Percentiles rank a stretch among this genome's conserved stretches.
Conservation (phyloP, 2,113 vertebrate species). For the Bothrops jararaca region DNA sequence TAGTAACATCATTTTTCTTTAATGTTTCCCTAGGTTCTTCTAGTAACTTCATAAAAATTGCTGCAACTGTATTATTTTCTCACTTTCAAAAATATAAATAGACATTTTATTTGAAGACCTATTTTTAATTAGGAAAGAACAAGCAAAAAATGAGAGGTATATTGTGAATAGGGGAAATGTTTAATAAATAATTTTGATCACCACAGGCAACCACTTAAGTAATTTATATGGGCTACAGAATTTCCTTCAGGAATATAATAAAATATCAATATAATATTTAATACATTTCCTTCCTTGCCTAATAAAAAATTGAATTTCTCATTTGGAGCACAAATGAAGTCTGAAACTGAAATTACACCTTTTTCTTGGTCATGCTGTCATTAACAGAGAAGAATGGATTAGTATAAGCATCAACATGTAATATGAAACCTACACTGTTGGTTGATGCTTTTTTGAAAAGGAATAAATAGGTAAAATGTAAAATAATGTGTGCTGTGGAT, state of each 20-base stretch:
- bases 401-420: not conserved
- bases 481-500: not conserved
- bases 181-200: not conserved
- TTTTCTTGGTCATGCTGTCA: not conserved
- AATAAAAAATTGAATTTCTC: constrained; percentile 3
- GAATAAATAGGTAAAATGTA: not conserved
- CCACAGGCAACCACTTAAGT: not conserved
- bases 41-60: not conserved
- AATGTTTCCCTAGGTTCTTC: not conserved
- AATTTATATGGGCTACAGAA: not conserved
- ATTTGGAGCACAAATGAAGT: not conserved
- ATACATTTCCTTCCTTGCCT: not conserved
- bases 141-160: not conserved
- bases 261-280: not conserved
- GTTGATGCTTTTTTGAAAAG: not conserved
- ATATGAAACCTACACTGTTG: not conserved
- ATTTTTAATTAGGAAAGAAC: not conserved
- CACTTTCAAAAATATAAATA: not conserved
- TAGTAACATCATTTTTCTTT: not conserved
- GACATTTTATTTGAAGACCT: not conserved
- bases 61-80: not conserved
- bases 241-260: not conserved
- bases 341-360: constrained; percentile 5
- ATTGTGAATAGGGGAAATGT: not conserved
- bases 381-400: not conserved